phyloP scores from a whole-genome alignment of 1,140 invertebrate species.

The Teleopsis dalmanni region DNA sequence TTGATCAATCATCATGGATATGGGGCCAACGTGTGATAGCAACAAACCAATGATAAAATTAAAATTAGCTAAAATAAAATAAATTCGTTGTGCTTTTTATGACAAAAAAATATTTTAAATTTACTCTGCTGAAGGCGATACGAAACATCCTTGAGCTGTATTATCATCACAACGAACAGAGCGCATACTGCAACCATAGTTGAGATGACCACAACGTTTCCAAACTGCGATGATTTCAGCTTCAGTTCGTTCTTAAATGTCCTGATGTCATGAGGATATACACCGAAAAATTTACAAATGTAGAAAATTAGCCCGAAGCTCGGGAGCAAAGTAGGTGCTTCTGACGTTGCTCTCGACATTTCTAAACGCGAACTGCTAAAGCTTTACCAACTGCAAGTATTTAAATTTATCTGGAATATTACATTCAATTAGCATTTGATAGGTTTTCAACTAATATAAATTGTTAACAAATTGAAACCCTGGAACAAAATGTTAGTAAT shows the following conservation, averaged over 20 bases:
- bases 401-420: no score
- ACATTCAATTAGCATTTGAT: no score
- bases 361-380: no score
- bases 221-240: not conserved
- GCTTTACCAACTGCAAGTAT: no score
- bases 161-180: conserved; percentile 5
- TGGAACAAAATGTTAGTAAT: no score
- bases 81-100: not conserved
- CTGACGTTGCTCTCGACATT: no score
- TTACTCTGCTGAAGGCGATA: not conserved
- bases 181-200: not conserved
- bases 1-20: conserved; percentile 1
- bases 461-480: no score
- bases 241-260: conserved; percentile 2
- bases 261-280: conserved; percentile 7
- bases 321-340: no score
- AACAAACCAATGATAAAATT: not conserved
- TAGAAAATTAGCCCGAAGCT: no score
- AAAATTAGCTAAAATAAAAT: not conserved
- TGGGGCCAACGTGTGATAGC: conserved; percentile 2
- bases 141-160: not conserved
- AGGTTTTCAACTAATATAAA: no score
- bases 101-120: not conserved
- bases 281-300: conserved; percentile 4
- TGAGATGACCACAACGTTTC: not conserved